Evolutionary conservation across 2,888 invertebrate genomes (phyloP), one percentile per base, ranked within the genome.

Genomic region (Acanthosepion lycidas): DNA sequence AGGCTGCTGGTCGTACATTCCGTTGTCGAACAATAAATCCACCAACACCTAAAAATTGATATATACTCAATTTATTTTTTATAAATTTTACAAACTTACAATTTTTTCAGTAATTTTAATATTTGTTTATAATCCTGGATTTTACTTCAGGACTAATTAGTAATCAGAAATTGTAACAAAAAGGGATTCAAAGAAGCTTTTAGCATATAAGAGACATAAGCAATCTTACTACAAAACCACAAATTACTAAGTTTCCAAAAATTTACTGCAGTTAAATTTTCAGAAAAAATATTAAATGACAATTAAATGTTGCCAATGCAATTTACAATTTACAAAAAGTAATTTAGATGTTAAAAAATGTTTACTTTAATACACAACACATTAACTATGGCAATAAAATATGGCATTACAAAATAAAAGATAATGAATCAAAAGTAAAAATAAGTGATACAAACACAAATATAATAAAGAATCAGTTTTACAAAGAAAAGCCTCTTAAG

Each of bases 1-100:
- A 96, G 42, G 94, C 95, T 55, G 95, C 95, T 78, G 95, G 95
- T 94, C 94, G 95, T 49, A 96, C 95, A 49, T 96, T 95, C 94
- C 96, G 94, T 59, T 96, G 96, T 42, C 96, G 95, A 12, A 96
- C 96, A 94, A 96, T 96, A 95, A 97, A 97, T 9, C 97, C 97
- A 28, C 97, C 97, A 94, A 97, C 96, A 95, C 97, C 97, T 97
- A 92, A 12, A 78, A 48, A 92, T 95, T 94, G 9, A 94, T 64
- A 49, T 51, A 92, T 4, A 49, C 33, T 53, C 94, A 49, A 6
- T 59, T 93, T 49, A 53, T 42, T 94, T 94, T 94, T 91, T 94
- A 53, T 64, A 42, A 42, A 91, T 51, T 42, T 91, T 49, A 23
- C 20, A 59, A 59, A 59, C 20, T 78, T 78, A 78, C 78, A 78